phyloP scores from a whole-genome alignment of 2,888 invertebrate genomes.

The Hydraecia micacea region DNA sequence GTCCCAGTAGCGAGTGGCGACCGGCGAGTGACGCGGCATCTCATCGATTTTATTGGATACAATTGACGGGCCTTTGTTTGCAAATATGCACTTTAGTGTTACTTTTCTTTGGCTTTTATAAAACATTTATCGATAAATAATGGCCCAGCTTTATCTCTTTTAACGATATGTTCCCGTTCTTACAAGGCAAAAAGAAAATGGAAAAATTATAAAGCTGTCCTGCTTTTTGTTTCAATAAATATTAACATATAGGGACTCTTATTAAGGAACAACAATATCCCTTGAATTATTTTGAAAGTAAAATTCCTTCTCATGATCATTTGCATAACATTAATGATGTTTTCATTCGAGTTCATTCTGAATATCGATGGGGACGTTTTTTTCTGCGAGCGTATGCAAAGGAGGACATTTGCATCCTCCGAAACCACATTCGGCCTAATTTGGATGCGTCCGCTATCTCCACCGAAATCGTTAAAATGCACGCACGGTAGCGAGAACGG shows the following conservation, averaged over 20 bases:
- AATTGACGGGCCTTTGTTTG: slow-evolving; percentile 85
- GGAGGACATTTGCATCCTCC: slow-evolving; percentile 83
- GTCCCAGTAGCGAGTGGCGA: slow-evolving; percentile 74
- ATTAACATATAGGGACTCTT: slow-evolving; percentile 45
- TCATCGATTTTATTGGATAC: slow-evolving; percentile 84
- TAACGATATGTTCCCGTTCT: slow-evolving; percentile 66
- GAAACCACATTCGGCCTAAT: slow-evolving; percentile 83
- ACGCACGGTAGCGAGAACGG: slow-evolving; percentile 87
- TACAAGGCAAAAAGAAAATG: slow-evolving; percentile 58
- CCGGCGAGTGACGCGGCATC: slow-evolving; percentile 77
- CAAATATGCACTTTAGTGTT: slow-evolving; percentile 77
- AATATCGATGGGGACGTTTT: slow-evolving; percentile 77
- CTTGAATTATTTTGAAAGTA: slow-evolving; percentile 67
- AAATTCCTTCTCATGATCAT: slow-evolving; percentile 76
- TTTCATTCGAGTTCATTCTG: slow-evolving; percentile 79
- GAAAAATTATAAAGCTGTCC: slow-evolving; percentile 63
- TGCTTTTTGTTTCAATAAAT: slow-evolving; percentile 59
- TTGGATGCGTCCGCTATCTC: slow-evolving; percentile 87
- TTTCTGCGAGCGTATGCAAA: slow-evolving; percentile 83
- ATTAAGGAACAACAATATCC: slow-evolving; percentile 59
- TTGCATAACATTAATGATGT: slow-evolving; percentile 86
- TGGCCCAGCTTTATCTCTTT: slow-evolving; percentile 67
- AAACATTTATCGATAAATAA: slow-evolving; percentile 76
- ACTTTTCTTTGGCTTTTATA: slow-evolving; percentile 68
- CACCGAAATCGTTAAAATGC: slow-evolving; percentile 85